Evolutionary conservation across 2,797 vertebrate species (phyloP), one percentile per base, ranked within the genome.

Genomic region (Gephyroberyx darwinii): DNA sequence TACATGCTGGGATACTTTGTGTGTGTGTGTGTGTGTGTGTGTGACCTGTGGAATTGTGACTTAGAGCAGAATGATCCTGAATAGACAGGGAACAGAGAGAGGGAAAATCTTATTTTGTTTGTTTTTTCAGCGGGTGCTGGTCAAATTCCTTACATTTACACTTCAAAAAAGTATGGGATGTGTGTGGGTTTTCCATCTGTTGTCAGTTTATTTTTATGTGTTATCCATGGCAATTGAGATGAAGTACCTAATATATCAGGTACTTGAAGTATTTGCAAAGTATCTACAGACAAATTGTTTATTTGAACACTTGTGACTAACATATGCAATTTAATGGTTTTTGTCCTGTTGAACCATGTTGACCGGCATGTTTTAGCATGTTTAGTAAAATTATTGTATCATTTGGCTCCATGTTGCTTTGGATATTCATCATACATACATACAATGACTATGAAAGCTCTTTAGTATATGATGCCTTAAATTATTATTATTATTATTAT

Each of bases 241-340:
- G 45, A 57, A 66, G n/a, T 51, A 52, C 59, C 20, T 60, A 56
- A 70, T 79, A 7, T 53, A n/a, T 50, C 43, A 74, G 48, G n/a
- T 73, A 31, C 52, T 72, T 48, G 45, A 75, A 54, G 66, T 65
- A 37, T 73, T 63, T 74, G 64, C 31, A 33, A n/a, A 33, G 72
- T 5, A 56, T 26, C 35, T 55, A 14, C 16, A 3, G 43, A 0
- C 33, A n/a, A 43, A 37, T 14, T 0, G 60, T 74, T 82, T 80
- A 71, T 85, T 77, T 83, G 19, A 55, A 69, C 55, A 35, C 22
- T 9, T 57, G 16, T 16, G 56, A 56, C 54, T 54, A 63, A 54
- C 37, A 51, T 14, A 39, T 62, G 54, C 59, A 59, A 20, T 82
- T 71, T 69, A 65, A 84, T 74, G 33, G 47, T 70, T 58, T 43